Evolutionary conservation across 2,888 invertebrate genomes (phyloP), one percentile per base, ranked within the genome.

Genomic region (Thymelicus sylvestris): DNA sequence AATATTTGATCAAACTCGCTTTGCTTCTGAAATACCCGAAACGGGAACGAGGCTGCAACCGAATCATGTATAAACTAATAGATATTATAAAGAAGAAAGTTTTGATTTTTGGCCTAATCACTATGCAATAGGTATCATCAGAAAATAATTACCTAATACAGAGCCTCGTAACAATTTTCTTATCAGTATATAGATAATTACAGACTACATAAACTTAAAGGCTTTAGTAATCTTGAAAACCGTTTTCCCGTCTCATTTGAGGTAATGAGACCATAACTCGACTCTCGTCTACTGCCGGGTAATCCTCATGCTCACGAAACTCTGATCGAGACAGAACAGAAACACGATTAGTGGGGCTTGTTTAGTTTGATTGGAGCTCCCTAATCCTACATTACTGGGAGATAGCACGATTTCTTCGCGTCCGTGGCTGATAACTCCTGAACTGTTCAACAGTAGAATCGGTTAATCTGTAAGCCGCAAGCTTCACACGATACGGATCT

Each of bases 341-440:
- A 90, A 88, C 90, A 84, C 90, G 89, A 92, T 92, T 91, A 91
- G 87, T 87, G 78, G 78, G 87, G 91, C 90, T 92, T 92, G 91
- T 91, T 92, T 92, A 93, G 90, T 93, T 91, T 93, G 92, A 93
- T 92, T 92, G 89, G 91, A 86, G 90, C 84, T 77, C 82, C 79
- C 84, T 92, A 91, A 92, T 87, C 91, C 89, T 83, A 87, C 83
- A 87, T 92, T 92, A 92, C 83, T 85, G 83, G 80, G 83, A 91
- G 90, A 93, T 89, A 87, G 92, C 93, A 91, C 93, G 92, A 89
- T 88, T 92, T 91, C 91, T 91, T 91, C 89, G 88, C 86, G 86
- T 86, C 86, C 85, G 87, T 86, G 89, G 90, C 86, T 90, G 91
- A 92, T 93, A 92, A 91, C 91, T 88, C 85, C 86, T 85, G 87